A percentile compares a stretch with the other conserved stretches of the same genome.
Conservation (phyloP, 1,140 invertebrate species). For the Neodiprion virginianus region DNA sequence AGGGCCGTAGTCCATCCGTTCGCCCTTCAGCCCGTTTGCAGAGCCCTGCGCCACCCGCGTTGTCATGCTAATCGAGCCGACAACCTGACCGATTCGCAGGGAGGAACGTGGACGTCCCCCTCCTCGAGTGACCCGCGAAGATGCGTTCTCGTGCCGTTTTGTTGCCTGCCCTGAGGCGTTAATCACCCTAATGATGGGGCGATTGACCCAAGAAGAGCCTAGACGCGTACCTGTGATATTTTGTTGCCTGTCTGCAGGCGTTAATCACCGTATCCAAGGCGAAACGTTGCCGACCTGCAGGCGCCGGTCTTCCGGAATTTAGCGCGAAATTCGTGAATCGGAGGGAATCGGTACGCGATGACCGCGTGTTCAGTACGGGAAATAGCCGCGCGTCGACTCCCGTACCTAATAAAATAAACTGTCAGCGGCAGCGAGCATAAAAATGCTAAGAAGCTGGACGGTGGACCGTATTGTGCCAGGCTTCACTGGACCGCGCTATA, state of each 20-base stretch:
- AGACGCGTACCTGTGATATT: too few relatives aligned
- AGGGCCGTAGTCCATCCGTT: too few relatives aligned
- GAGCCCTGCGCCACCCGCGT: slow-evolving; percentile 34
- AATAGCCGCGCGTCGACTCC: not conserved
- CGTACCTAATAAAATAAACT: slow-evolving; percentile 60
- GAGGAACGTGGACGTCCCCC: too few relatives aligned
- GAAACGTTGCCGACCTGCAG: not conserved
- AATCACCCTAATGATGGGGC: too few relatives aligned
- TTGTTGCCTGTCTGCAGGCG: too few relatives aligned
- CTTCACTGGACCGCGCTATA: slow-evolving; percentile 26
- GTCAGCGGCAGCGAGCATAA: slow-evolving; percentile 60
- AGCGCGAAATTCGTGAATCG: not conserved
- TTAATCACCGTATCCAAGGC: too few relatives aligned
- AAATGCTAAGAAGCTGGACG: slow-evolving; percentile 56
- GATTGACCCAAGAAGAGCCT: too few relatives aligned
- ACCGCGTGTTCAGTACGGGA: not conserved
- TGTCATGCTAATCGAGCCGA: slow-evolving; percentile 49
- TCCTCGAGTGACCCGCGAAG: too few relatives aligned
- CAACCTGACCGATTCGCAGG: not conserved
- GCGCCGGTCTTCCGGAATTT: not conserved
- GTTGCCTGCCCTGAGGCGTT: too few relatives aligned
- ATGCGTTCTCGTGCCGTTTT: too few relatives aligned
- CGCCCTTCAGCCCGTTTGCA: not conserved
- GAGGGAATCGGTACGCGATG: not conserved
- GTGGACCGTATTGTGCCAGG: slow-evolving; percentile 31